Conservation (phyloP, 2,113 vertebrate genomes). For the Tachycineta bicolor region DNA sequence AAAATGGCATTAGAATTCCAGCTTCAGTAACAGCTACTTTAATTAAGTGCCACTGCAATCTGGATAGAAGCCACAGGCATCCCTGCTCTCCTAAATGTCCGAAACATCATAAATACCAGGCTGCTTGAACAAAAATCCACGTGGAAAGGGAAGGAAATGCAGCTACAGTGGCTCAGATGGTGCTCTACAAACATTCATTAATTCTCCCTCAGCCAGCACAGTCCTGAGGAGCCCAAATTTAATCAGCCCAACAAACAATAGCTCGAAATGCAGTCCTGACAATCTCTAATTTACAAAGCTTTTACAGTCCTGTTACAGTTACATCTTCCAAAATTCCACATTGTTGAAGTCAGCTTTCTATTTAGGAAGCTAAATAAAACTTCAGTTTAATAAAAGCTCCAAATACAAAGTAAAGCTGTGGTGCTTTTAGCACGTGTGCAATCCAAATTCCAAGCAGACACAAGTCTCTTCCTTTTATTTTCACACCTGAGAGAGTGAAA, state of each 20-base stretch:
- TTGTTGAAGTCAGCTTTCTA: neutral
- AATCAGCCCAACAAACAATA: neutral
- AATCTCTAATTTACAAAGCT: neutral
- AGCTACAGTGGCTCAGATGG: neutral
- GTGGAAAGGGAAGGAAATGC: neutral
- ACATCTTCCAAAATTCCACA: neutral
- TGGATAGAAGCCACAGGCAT: neutral
- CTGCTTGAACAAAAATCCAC: neutral
- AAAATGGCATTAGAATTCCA: neutral
- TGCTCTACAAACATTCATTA: neutral
- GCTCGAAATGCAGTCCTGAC: neutral
- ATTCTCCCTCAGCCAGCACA: neutral
- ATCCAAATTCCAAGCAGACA: neutral
- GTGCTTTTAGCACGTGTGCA: neutral
- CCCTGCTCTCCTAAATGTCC: neutral
- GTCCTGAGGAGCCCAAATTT: neutral
- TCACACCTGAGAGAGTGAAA: neutral
- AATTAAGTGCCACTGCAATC: conserved; percentile 3
- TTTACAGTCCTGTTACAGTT: neutral
- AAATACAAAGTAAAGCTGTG: neutral
- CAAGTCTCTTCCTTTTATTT: neutral
- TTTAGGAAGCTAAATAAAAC: neutral
- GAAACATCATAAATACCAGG: neutral
- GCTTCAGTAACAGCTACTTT: neutral
- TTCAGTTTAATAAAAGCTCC: neutral